phyloP scores from a whole-genome alignment of 2,797 vertebrate species.

The Pyrocephalus nanus region DNA sequence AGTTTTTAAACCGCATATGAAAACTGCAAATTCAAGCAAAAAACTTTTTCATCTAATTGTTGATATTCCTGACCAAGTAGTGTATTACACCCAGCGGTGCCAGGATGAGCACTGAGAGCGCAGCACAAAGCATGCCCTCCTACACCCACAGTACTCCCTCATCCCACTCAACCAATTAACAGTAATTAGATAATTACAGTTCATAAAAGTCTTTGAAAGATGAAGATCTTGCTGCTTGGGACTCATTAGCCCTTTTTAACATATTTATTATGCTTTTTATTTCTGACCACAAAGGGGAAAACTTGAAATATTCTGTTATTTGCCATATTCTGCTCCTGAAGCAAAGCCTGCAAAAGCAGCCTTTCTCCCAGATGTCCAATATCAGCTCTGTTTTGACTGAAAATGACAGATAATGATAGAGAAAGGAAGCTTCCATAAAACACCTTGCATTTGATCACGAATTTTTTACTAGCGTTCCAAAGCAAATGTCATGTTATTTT shows the following conservation, averaged over 20 bases:
- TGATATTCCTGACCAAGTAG: not conserved
- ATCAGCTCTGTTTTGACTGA: slow-evolving; percentile 34
- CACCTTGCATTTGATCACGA: not conserved
- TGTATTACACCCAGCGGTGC: not conserved
- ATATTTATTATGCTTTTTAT: slow-evolving; percentile 65
- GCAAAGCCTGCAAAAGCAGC: slow-evolving; percentile 8
- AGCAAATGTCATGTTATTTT: slow-evolving; percentile 36
- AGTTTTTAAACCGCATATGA: not conserved
- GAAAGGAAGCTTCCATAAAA: slow-evolving; percentile 7
- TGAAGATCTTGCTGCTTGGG: slow-evolving; percentile 37
- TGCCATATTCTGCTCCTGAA: slow-evolving; percentile 13
- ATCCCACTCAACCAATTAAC: slow-evolving; percentile 63
- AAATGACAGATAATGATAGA: slow-evolving; percentile 15
- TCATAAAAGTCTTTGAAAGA: slow-evolving; percentile 63
- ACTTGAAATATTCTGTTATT: slow-evolving; percentile 34
- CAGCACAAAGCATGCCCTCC: not conserved
- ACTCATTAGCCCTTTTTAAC: slow-evolving; percentile 63
- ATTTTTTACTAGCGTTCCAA: not conserved
- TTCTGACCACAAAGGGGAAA: slow-evolving; percentile 47
- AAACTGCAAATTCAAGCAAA: slow-evolving; percentile 29
- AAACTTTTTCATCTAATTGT: not conserved
- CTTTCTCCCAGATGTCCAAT: slow-evolving; percentile 12
- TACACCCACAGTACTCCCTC: not conserved
- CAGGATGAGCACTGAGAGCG: not conserved
- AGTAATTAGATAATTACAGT: slow-evolving; percentile 67